These are phyloP conservation scores for Labeo calbasu DNA, from an alignment of 2,797 vertebrate genomes.

Conservation along the genomic window DNA sequence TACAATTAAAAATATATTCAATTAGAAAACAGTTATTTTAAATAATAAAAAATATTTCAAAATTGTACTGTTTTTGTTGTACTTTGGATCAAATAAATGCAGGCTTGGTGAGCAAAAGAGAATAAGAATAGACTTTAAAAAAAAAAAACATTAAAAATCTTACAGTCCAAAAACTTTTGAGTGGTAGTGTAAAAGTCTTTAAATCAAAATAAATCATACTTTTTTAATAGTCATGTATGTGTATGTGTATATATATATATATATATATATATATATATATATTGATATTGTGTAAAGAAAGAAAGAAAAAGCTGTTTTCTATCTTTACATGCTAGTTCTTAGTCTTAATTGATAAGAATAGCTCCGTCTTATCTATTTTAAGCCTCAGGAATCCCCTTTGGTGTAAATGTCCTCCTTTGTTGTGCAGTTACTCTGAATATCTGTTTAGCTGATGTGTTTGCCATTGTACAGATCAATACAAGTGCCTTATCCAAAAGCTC, in stretches of 20 bases:
- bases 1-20: too few relatives aligned
- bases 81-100: too few relatives aligned
- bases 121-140: too few relatives aligned
- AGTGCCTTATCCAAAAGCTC: constrained; percentile 25
- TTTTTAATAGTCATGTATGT: background rate
- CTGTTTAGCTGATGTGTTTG: constrained; percentile 21
- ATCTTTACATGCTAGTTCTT: background rate
- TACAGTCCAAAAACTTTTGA: too few relatives aligned
- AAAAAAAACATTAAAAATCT: too few relatives aligned
- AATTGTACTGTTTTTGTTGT: too few relatives aligned
- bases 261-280: too few relatives aligned
- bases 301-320: constrained; percentile 19
- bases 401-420: constrained; percentile 12
- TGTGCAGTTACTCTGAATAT: constrained; percentile 30
- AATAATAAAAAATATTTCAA: too few relatives aligned
- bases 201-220: too few relatives aligned
- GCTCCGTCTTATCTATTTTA: constrained; percentile 24
- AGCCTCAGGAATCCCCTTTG: background rate
- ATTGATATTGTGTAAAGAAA: background rate
- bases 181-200: too few relatives aligned
- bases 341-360: constrained; percentile 7
- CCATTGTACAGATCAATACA: constrained; percentile 53
- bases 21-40: too few relatives aligned
- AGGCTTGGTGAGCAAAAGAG: too few relatives aligned
- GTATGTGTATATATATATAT: background rate